Evolutionary conservation across 2,797 vertebrate genomes (phyloP).

Genomic region (Naso thynnoides): DNA sequence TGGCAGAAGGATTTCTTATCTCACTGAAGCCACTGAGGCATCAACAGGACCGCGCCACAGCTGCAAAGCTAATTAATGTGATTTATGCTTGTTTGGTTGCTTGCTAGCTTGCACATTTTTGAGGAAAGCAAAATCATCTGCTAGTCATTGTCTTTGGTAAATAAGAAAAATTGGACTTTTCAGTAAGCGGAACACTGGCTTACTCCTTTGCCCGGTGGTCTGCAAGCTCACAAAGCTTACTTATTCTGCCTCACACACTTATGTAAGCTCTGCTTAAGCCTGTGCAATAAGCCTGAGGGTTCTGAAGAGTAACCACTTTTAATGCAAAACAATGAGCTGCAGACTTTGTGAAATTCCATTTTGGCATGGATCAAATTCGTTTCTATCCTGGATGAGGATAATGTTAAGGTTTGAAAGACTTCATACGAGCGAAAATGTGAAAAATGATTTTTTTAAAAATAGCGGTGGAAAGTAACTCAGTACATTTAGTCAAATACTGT

Average conservation of each 20-base stretch:
- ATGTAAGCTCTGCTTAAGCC: constrained; percentile 64
- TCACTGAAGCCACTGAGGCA: constrained; percentile 75
- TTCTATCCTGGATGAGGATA: constrained; percentile 21
- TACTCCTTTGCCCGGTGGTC: constrained; percentile 66
- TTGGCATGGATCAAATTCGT: constrained; percentile 37
- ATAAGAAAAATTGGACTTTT: constrained; percentile 75
- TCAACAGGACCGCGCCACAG: constrained; percentile 76
- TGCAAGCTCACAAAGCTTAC: constrained; percentile 49
- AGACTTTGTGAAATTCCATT: constrained; percentile 57
- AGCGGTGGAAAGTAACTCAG: no score
- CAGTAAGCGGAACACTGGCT: constrained; percentile 59
- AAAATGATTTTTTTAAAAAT: no score
- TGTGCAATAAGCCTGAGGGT: constrained; percentile 46
- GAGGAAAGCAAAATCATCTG: constrained; percentile 80
- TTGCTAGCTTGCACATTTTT: constrained; percentile 82
- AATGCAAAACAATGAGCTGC: constrained; percentile 60
- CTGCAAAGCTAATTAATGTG: constrained; percentile 81
- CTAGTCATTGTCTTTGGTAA: constrained; percentile 81
- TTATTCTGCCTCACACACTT: constrained; percentile 59
- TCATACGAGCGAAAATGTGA: constrained; percentile 1
- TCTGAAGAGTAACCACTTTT: constrained; percentile 59
- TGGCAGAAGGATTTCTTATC: constrained; percentile 77
- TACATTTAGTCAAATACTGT: no score
- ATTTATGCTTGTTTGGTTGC: constrained; percentile 81
- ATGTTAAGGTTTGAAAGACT: constrained; percentile 27